These are phyloP conservation scores for Toxotes jaculatrix DNA, from an alignment of 2,113 vertebrate genomes.

Conservation along the genomic window DNA sequence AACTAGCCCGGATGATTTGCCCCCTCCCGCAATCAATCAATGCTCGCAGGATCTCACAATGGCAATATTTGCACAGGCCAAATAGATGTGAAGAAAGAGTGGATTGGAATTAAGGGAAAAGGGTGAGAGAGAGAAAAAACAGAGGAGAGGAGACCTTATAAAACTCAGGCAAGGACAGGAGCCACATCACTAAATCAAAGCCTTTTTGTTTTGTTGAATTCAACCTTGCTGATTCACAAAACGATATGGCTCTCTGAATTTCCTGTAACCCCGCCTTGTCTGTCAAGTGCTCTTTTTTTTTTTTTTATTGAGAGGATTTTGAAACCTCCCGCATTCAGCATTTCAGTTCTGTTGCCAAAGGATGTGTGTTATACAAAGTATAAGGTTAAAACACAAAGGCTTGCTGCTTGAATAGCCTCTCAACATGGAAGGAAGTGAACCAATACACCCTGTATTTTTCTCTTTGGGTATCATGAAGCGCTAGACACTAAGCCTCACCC, in stretches of 20 bases:
- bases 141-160: background rate
- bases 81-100: constrained; percentile 50
- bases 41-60: constrained; percentile 56
- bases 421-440: constrained; percentile 45
- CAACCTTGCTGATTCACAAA: constrained; percentile 43
- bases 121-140: background rate
- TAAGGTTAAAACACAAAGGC: constrained; percentile 41
- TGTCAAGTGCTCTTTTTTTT: constrained; percentile 17
- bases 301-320: constrained; percentile 33
- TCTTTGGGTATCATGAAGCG: constrained; percentile 48
- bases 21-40: constrained; percentile 67
- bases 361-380: constrained; percentile 16
- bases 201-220: constrained; percentile 34
- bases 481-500: constrained; percentile 64
- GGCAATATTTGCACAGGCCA: constrained; percentile 65
- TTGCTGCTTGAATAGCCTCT: constrained; percentile 38
- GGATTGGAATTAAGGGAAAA: constrained; percentile 19
- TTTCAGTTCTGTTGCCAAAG: constrained; percentile 35
- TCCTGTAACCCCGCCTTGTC: constrained; percentile 1
- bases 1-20: constrained; percentile 64
- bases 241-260: constrained; percentile 37
- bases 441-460: constrained; percentile 56
- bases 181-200: constrained; percentile 18
- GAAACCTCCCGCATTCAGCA: constrained; percentile 23
- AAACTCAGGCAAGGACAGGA: constrained; percentile 29